Percentiles rank a stretch among this genome's conserved stretches.
Evolutionary conservation across 2,797 vertebrate species (phyloP).

Genomic region (Phoxinus dragarum): DNA sequence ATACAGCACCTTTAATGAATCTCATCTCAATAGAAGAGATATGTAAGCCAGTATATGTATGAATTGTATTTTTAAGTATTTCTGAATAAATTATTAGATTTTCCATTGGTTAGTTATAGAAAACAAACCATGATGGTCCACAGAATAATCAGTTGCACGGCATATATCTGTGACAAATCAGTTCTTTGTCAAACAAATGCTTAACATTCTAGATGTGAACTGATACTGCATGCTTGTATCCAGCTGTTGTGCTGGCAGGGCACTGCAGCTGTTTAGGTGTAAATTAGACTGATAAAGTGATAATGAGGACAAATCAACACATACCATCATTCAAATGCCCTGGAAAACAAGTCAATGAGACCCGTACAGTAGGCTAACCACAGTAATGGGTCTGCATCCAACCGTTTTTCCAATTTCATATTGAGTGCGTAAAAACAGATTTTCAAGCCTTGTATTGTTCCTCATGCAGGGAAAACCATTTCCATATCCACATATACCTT

Average conservation of each 20-base stretch:
- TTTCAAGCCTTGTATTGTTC: background rate
- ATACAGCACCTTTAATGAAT: no score
- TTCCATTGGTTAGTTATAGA: background rate
- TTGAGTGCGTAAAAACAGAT: background rate
- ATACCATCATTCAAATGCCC: conserved; percentile 68
- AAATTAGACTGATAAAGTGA: conserved; percentile 76
- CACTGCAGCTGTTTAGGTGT: conserved; percentile 67
- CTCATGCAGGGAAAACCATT: conserved; percentile 10
- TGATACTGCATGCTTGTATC: conserved; percentile 56
- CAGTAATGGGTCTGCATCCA: conserved; percentile 2
- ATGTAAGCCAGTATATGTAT: background rate
- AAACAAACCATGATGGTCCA: background rate
- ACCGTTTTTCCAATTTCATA: conserved; percentile 21
- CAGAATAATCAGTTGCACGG: background rate
- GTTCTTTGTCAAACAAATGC: background rate
- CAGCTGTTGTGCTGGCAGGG: conserved; percentile 66
- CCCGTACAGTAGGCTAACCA: conserved; percentile 59
- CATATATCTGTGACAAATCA: background rate
- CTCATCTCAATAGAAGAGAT: background rate
- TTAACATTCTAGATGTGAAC: background rate
- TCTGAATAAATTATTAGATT: background rate
- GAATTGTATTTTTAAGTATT: background rate
- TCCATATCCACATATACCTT: conserved; percentile 10
- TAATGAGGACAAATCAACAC: conserved; percentile 77
- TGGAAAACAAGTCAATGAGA: conserved; percentile 63